phyloP scores from a whole-genome alignment of 1,140 invertebrate genomes.

The Batillaria attramentaria region DNA sequence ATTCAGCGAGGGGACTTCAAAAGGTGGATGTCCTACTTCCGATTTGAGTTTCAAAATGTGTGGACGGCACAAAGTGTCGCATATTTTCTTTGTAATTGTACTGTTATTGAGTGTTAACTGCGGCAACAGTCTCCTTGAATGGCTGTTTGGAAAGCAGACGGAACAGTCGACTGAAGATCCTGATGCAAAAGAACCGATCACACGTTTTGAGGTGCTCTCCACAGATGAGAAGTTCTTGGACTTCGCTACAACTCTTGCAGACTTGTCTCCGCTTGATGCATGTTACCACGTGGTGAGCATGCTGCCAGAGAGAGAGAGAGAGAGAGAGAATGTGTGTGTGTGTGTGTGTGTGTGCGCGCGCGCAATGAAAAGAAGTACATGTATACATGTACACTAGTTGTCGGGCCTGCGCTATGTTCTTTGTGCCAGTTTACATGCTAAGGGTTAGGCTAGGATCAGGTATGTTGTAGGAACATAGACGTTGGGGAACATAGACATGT shows the following conservation, averaged over 20 bases:
- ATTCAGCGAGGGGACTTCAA: conserved; percentile 29
- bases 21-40: conserved; percentile 28
- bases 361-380: not conserved
- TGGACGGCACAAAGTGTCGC: not conserved
- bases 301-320: no score
- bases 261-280: conserved; percentile 76
- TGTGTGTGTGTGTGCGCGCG: no score
- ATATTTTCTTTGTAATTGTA: conserved; percentile 8
- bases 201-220: conserved; percentile 76
- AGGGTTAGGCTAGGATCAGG: no score
- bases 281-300: conserved; percentile 78
- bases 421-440: no score
- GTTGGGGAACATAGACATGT: no score
- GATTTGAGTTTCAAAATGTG: conserved; percentile 34
- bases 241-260: conserved; percentile 77
- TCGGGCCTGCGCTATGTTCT: no score
- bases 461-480: no score
- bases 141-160: conserved; percentile 51
- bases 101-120: not conserved
- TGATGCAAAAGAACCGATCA: conserved; percentile 20
- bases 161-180: conserved; percentile 15
- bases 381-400: no score
- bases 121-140: conserved; percentile 39
- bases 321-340: no score
- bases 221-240: conserved; percentile 79